Percentiles rank a stretch among this genome's conserved stretches.
Evolutionary conservation across 2,113 vertebrate species (phyloP).

Genomic region (Mus spicilegus): DNA sequence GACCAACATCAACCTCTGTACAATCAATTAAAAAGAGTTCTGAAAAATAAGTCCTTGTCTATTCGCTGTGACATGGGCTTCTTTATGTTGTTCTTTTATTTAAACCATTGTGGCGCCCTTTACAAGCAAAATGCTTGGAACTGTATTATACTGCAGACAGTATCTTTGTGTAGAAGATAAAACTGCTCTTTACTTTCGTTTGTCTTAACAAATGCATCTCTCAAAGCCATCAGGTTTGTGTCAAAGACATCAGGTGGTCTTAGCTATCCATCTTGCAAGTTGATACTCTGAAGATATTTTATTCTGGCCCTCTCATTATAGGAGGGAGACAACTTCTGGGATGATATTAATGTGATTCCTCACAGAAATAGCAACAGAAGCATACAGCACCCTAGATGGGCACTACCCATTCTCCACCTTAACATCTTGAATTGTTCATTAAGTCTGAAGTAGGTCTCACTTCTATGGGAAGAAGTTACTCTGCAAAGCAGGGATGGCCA

Average conservation of each 20-base stretch:
- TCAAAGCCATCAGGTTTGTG: not conserved
- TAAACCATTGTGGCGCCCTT: not conserved
- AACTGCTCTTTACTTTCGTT: not conserved
- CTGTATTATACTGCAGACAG: not conserved
- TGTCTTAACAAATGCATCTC: not conserved
- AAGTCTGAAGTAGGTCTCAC: not conserved
- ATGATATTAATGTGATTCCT: not conserved
- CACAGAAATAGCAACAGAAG: not conserved
- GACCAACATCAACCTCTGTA: not conserved
- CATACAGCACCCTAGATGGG: not conserved
- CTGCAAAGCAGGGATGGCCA: not conserved
- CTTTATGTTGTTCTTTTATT: not conserved
- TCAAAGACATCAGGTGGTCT: not conserved
- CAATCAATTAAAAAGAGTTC: not conserved
- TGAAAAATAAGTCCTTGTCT: not conserved
- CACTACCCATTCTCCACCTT: not conserved
- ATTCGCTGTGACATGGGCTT: not conserved
- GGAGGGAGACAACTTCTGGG: not conserved
- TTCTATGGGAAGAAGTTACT: not conserved
- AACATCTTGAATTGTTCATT: not conserved
- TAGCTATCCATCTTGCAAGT: not conserved
- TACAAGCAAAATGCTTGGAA: not conserved
- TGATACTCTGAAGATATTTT: not conserved
- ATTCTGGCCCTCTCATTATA: too few relatives aligned
- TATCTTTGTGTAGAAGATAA: not conserved